Conservation (phyloP, 2,888 invertebrate genomes). For the Trachelus stipa region DNA sequence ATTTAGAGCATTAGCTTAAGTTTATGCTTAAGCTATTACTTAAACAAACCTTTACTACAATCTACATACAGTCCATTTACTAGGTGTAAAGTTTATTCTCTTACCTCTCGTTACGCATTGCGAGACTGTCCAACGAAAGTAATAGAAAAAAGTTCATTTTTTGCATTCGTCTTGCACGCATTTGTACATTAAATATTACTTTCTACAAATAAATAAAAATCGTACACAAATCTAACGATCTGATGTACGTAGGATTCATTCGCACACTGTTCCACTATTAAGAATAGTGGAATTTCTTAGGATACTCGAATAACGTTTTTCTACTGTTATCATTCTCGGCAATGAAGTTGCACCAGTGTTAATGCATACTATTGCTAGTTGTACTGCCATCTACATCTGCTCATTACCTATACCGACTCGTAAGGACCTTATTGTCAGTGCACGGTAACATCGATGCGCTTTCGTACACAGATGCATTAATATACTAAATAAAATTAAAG, state of each 20-base stretch:
- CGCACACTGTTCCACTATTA: not conserved
- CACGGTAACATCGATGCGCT: not conserved
- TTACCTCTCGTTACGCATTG: not conserved
- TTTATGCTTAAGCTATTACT: not conserved
- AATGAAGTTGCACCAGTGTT: not conserved
- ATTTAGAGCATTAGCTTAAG: not conserved
- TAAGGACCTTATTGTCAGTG: not conserved
- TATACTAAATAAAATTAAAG: not conserved
- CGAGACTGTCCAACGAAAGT: not conserved
- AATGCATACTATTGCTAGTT: not conserved
- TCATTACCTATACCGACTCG: not conserved
- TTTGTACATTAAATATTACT: not conserved
- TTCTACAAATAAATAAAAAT: not conserved
- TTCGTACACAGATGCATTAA: not conserved
- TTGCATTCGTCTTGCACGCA: not conserved
- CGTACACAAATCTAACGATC: not conserved
- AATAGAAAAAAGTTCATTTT: not conserved
- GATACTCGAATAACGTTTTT: not conserved
- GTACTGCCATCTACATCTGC: not conserved
- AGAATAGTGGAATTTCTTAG: not conserved
- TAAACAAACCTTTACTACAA: not conserved
- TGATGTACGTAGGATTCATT: not conserved
- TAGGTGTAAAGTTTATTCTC: not conserved
- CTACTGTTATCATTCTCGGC: not conserved
- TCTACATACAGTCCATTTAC: not conserved